Conservation (phyloP, 2,797 vertebrate species). For the Hippocampus kuda region DNA sequence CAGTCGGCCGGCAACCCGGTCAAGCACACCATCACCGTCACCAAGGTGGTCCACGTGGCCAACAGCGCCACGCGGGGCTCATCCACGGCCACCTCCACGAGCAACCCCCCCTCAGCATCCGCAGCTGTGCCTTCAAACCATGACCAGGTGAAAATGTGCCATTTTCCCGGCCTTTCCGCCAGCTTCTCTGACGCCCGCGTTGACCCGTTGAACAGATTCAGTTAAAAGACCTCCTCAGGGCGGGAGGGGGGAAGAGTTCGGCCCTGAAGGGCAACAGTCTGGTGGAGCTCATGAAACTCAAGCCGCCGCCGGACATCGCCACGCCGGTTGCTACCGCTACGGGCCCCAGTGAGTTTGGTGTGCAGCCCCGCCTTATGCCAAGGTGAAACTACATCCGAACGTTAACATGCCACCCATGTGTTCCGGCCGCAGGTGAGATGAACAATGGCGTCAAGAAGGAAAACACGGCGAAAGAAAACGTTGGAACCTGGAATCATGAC, state of each 20-base stretch:
- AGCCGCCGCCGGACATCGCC: conserved; percentile 90
- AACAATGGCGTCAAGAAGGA: conserved; percentile 97
- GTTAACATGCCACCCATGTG: neutral
- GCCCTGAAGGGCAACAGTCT: conserved; percentile 74
- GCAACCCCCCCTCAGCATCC: conserved; percentile 67
- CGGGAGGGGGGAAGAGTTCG: conserved; percentile 42
- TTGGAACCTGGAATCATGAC: conserved; percentile 89
- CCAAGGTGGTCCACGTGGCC: conserved; percentile 88
- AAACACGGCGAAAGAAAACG: conserved; percentile 76
- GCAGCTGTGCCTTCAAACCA: conserved; percentile 75
- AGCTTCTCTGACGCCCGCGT: neutral
- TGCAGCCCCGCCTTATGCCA: neutral
- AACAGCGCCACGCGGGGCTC: conserved; percentile 75
- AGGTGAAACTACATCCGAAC: neutral
- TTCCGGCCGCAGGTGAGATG: conserved; percentile 71
- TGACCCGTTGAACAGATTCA: conserved; percentile 63
- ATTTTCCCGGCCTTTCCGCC: too few relatives aligned
- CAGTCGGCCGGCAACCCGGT: conserved; percentile 77
- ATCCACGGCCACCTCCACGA: conserved; percentile 56
- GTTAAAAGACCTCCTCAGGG: conserved; percentile 82
- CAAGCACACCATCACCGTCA: conserved; percentile 91
- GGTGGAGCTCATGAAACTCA: conserved; percentile 95
- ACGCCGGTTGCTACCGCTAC: conserved; percentile 94
- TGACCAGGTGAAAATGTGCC: conserved; percentile 67
- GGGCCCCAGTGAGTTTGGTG: conserved; percentile 69